These are phyloP conservation scores for Siphlonurus alternatus DNA, from an alignment of 2,888 invertebrate species.

Conservation along the genomic window DNA sequence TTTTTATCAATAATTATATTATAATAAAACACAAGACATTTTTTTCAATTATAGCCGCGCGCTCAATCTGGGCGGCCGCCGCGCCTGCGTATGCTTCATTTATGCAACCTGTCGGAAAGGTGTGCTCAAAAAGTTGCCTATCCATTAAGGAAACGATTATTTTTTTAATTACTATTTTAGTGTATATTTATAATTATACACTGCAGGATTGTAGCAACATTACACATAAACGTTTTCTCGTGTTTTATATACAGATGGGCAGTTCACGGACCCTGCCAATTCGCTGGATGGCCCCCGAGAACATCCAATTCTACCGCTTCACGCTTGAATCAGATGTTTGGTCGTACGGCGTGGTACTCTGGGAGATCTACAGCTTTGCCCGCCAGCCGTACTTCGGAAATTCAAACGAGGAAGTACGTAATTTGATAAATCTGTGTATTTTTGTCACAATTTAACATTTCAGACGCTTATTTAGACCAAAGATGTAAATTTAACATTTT, in stretches of 20 bases:
- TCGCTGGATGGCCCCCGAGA: constrained; percentile 94
- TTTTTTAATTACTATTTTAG: constrained; percentile 4
- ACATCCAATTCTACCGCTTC: constrained; percentile 74
- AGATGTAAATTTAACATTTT: too few relatives aligned
- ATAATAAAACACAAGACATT: too few relatives aligned
- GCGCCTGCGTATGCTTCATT: background rate
- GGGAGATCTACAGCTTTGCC: constrained; percentile 89
- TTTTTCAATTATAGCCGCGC: too few relatives aligned
- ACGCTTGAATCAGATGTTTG: constrained; percentile 84
- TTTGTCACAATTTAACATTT: background rate
- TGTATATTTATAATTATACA: background rate
- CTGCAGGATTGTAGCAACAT: background rate
- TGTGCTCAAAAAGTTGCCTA: background rate
- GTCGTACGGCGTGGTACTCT: constrained; percentile 83
- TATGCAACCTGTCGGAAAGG: background rate
- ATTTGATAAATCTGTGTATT: background rate
- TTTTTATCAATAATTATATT: too few relatives aligned
- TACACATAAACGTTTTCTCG: background rate
- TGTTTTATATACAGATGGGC: constrained; percentile 36
- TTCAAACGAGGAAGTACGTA: constrained; percentile 58
- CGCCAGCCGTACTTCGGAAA: constrained; percentile 85
- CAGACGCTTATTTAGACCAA: too few relatives aligned
- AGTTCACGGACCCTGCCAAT: constrained; percentile 70
- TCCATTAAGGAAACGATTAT: background rate
- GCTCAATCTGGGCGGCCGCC: too few relatives aligned